Evolutionary conservation across 2,797 vertebrate species (phyloP).

Genomic region (Aplochiton taeniatus): DNA sequence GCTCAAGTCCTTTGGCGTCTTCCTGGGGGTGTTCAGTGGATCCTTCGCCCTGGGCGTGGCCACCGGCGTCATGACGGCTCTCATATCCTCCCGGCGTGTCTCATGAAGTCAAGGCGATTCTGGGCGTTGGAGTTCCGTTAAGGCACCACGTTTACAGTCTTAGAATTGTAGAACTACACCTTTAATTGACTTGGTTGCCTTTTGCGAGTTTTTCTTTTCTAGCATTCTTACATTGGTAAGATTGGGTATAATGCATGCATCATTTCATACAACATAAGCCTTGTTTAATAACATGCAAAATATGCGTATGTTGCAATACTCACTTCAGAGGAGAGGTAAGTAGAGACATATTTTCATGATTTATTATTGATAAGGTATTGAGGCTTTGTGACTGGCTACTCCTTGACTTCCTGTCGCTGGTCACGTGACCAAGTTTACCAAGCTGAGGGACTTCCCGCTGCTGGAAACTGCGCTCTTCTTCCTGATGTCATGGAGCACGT

Average conservation of each 20-base stretch:
- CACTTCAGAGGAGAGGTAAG: no score
- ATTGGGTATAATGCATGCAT: no score
- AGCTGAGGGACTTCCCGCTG: slow-evolving; percentile 90
- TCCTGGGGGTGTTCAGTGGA: slow-evolving; percentile 94
- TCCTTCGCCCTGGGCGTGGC: slow-evolving; percentile 94
- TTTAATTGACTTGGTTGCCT: no score
- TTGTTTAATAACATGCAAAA: no score
- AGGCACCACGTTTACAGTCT: no score
- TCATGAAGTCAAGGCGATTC: no score
- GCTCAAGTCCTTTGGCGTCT: slow-evolving; percentile 92
- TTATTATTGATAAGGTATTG: not conserved
- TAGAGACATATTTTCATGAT: not conserved
- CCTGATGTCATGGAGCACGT: slow-evolving; percentile 99
- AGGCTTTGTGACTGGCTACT: slow-evolving; percentile 11
- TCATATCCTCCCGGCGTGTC: slow-evolving; percentile 87
- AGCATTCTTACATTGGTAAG: no score
- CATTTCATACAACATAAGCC: not conserved
- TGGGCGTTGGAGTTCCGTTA: no score
- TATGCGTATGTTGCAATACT: no score
- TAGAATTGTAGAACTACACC: no score
- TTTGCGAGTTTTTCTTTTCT: no score
- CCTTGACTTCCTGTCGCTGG: slow-evolving; percentile 51
- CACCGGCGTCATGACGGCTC: slow-evolving; percentile 92
- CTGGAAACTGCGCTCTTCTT: slow-evolving; percentile 96
- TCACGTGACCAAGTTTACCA: slow-evolving; percentile 98